phyloP scores from a whole-genome alignment of 2,888 invertebrate genomes.

The Clivina fossor region DNA sequence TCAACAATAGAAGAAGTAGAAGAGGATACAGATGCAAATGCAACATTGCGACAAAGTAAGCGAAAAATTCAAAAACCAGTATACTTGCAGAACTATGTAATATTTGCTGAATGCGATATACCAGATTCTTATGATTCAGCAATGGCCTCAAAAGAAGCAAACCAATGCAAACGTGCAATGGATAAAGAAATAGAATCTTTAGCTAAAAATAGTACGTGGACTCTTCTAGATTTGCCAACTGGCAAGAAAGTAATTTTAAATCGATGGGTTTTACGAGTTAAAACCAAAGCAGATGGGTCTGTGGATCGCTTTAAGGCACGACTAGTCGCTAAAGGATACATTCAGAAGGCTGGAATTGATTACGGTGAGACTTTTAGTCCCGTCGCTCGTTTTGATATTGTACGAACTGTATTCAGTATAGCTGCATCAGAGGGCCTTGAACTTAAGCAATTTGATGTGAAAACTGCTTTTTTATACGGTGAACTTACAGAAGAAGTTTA shows the following conservation, averaged over 20 bases:
- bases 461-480: slow-evolving; percentile 43
- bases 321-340: slow-evolving; percentile 42
- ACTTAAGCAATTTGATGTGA: slow-evolving; percentile 43
- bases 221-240: not conserved
- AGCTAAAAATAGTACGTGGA: not conserved
- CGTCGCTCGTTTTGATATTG: slow-evolving; percentile 42
- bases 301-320: slow-evolving; percentile 41
- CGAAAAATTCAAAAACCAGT: too few relatives aligned
- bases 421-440: slow-evolving; percentile 38
- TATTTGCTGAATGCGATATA: not conserved
- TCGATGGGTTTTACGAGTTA: not conserved
- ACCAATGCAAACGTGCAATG: not conserved
- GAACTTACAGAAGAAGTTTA: slow-evolving; percentile 44
- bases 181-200: not conserved
- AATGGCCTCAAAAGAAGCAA: not conserved
- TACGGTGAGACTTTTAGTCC: slow-evolving; percentile 45
- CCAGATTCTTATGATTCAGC: not conserved
- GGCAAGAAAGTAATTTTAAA: not conserved
- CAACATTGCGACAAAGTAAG: too few relatives aligned
- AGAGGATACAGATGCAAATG: too few relatives aligned
- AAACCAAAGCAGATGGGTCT: not conserved
- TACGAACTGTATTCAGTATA: slow-evolving; percentile 40
- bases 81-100: not conserved
- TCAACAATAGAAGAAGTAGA: too few relatives aligned
- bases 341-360: slow-evolving; percentile 41